Evolutionary conservation across 2,888 invertebrate genomes (phyloP), one percentile per base, ranked within the genome.

Genomic region (Geotrupes spiniger): DNA sequence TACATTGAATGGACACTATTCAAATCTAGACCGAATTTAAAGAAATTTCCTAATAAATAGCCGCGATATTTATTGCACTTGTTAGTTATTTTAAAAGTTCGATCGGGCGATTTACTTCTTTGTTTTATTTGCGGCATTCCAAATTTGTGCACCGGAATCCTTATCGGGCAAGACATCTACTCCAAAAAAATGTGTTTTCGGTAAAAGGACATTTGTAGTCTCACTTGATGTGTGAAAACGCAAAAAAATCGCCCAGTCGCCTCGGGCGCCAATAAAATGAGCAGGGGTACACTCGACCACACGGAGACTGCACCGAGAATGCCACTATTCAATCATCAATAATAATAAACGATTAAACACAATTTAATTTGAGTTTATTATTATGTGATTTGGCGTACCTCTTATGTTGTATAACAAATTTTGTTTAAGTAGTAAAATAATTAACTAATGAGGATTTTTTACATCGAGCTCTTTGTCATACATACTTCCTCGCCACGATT

Each of bases 191-290:
- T 63, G 58, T 64, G 66, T 65, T 65, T 62, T 56, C 57, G 54
- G 59, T 68, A 66, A 65, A 65, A 62, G 62, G 61, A 64, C 66
- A 68, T 68, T 68, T 68, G 66, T 64, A 66, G 66, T 64, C 65
- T 56, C 62, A 61, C 65, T 61, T 57, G 61, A 65, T 61, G 64
- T 65, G 66, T 65, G 65, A 66, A 63, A 63, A 50, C 45, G 37
- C 43, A 43, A 49, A 49, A 49, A 49, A 49, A 49, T 45, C 29
- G 10, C 14, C 9, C 12, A 10, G 6, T 8, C 12, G 12, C 33
- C 15, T 33, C 12, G 15, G 8, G 15, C 33, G 15, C 14, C 12
- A 33, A 33, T 33, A 33, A 33, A 33, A 33, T 33, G 10, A 29
- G 12, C 29, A 4, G 10, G n/a, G 29, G 5, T 29, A 29, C 29